phyloP scores from a whole-genome alignment of 2,888 invertebrate genomes.

The Nasonovia ribisnigri region DNA sequence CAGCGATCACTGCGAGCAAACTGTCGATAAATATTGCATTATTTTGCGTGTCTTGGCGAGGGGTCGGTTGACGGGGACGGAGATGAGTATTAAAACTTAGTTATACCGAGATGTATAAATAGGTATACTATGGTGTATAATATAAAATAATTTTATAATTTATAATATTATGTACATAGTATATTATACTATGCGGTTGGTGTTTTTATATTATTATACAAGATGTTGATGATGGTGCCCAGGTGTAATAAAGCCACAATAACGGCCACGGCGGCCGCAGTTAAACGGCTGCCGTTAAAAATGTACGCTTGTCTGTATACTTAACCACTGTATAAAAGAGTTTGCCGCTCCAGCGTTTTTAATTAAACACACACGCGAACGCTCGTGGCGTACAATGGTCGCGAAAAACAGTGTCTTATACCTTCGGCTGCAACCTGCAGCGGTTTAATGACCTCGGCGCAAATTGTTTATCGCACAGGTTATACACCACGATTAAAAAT shows the following conservation, averaged over 20 bases:
- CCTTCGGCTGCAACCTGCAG: neutral
- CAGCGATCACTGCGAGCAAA: neutral
- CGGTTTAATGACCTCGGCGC: neutral
- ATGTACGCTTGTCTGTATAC: neutral
- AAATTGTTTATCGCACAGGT: neutral
- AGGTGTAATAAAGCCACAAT: conserved; percentile 14
- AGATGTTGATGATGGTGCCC: conserved; percentile 25
- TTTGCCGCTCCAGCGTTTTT: neutral
- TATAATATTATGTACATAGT: neutral
- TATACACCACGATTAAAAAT: neutral
- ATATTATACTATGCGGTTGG: neutral
- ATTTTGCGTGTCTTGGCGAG: neutral
- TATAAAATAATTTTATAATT: neutral
- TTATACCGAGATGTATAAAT: neutral
- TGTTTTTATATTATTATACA: conserved; percentile 1
- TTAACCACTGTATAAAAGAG: neutral
- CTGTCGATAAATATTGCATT: neutral
- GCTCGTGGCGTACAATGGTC: neutral
- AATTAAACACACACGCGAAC: conserved; percentile 19
- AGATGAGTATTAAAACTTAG: neutral
- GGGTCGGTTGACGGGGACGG: neutral
- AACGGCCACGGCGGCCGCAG: neutral
- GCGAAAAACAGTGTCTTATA: conserved; percentile 7
- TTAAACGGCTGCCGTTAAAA: conserved; percentile 37
- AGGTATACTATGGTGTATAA: neutral